A percentile compares a stretch with the other conserved stretches of the same genome.
Evolutionary conservation across 2,888 invertebrate genomes (phyloP).

Genomic region (Philereme vetulata): DNA sequence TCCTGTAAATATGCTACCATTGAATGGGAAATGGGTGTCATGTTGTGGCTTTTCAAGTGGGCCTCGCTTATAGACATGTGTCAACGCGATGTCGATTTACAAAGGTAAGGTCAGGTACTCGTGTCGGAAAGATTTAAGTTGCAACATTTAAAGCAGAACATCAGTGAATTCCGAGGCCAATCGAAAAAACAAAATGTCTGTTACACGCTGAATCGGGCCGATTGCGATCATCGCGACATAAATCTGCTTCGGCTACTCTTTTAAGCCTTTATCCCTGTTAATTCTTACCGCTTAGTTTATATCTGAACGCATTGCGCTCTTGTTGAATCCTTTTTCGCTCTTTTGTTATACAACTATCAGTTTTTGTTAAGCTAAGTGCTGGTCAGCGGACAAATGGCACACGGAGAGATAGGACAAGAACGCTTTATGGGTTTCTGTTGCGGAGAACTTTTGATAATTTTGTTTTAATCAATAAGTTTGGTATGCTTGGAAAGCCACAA

Average conservation of each 20-base stretch:
- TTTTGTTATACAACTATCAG: constrained; percentile 82
- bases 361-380: constrained; percentile 83
- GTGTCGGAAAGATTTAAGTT: constrained; percentile 36
- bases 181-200: constrained; percentile 68
- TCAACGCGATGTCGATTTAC: constrained; percentile 25
- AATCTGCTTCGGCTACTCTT: constrained; percentile 83
- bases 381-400: constrained; percentile 78
- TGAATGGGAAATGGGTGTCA: constrained; percentile 76
- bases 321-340: constrained; percentile 73
- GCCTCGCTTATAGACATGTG: constrained; percentile 40
- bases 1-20: constrained; percentile 71
- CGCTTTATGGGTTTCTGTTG: constrained; percentile 59
- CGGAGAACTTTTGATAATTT: constrained; percentile 44
- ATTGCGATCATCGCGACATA: constrained; percentile 81
- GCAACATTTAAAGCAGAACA: constrained; percentile 49
- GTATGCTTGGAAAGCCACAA: constrained; percentile 29
- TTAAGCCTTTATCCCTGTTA: constrained; percentile 82
- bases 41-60: constrained; percentile 60
- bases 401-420: constrained; percentile 64
- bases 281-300: constrained; percentile 84
- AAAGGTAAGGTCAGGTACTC: constrained; percentile 13
- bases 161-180: constrained; percentile 57
- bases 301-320: constrained; percentile 78
- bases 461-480: constrained; percentile 44
- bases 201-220: constrained; percentile 74